Evolutionary conservation across 2,797 vertebrate genomes (phyloP).

Genomic region (Iguana delicatissima): DNA sequence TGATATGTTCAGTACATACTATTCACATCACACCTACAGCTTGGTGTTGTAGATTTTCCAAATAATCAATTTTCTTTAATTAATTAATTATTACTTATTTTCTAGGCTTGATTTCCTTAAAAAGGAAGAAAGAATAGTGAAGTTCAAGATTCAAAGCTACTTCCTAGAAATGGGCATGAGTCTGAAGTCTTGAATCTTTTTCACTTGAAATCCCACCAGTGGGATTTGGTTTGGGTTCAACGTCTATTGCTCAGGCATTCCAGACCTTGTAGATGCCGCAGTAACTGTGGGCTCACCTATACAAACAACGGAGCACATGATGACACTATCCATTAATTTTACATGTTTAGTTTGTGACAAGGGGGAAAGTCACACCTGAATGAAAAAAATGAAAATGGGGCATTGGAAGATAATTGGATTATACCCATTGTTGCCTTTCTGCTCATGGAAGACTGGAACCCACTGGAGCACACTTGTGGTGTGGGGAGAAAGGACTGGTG

Average conservation of each 20-base stretch:
- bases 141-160: neutral
- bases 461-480: neutral
- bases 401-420: neutral
- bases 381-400: neutral
- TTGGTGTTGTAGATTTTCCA: neutral
- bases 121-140: neutral
- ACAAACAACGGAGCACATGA: neutral
- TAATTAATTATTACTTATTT: neutral
- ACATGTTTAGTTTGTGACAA: neutral
- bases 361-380: neutral
- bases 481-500: neutral
- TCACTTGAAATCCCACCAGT: conserved; percentile 3
- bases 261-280: neutral
- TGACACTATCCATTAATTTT: neutral
- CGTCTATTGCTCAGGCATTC: neutral
- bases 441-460: neutral
- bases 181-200: neutral
- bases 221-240: neutral
- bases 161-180: neutral
- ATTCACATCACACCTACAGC: neutral
- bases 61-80: neutral
- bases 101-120: neutral
- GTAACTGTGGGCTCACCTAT: neutral
- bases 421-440: neutral
- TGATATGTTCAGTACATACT: conserved; percentile 10